Evolutionary conservation across 64 coral and sea anemone species (phyloP), one percentile per base, ranked within the genome.

Genomic region (Porites lutea): DNA sequence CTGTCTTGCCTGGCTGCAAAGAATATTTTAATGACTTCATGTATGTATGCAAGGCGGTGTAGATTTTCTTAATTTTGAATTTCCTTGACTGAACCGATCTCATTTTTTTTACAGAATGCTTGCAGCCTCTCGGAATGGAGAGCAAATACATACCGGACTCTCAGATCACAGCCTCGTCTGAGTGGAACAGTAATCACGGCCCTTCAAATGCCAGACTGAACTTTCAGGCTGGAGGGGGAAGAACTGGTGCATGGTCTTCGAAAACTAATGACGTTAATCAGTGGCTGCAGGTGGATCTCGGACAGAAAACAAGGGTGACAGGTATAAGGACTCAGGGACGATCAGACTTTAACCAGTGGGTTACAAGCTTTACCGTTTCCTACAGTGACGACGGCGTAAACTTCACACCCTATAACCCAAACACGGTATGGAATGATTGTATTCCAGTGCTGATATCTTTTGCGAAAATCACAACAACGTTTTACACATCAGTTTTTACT

Each of bases 71-170:
- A 37, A 37, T 37, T 37, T 37, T 37, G 27, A 37, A 37, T 37
- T 37, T 37, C 27, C 27, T 37, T 37, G 27, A 37, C 27, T 37
- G 27, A 37, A 37, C 27, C 27, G 27, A 37, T 37, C 27, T 37
- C 27, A 37, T 37, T 37, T 37, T 37, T 37, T 37, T 37, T 37
- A 37, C 27, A 57, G 54, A 7, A 57, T 57, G 54, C n/a, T 3
- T 46, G 14, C 70, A 72, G 14, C 70, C 70, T 46, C n/a, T 78
- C 48, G 75, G 75, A 78, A 18, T 78, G 21, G 75, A 78, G 50
- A 78, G 22, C 50, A 50, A 44, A 47, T 3, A 27, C 16, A 78
- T 78, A 37, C 21, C 21, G 4, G 75, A 78, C 16, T 2, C 21
- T 47, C 22, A 27, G 22, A 78, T 78, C 16, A 78, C 21, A 78